Evolutionary conservation across 2,797 vertebrate genomes (phyloP).

Genomic region (Neosilurus mollespiculum): DNA sequence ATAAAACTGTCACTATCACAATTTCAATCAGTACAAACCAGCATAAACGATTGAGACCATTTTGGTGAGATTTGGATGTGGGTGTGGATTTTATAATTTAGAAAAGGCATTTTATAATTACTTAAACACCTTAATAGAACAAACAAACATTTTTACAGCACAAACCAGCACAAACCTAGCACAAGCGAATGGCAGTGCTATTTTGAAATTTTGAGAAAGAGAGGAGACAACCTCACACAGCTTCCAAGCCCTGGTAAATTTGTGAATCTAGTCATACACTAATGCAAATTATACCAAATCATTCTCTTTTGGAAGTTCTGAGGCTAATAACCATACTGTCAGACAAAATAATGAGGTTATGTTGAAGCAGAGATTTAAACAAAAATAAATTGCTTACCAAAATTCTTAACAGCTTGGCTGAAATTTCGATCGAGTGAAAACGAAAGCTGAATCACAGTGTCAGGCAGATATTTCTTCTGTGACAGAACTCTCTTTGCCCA

Average conservation of each 20-base stretch:
- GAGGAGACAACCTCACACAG: too few species aligned
- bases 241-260: background rate
- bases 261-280: background rate
- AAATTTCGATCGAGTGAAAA: slow-evolving; percentile 45
- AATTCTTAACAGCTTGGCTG: slow-evolving; percentile 33
- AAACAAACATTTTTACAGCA: too few species aligned
- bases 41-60: too few species aligned
- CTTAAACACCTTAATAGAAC: too few species aligned
- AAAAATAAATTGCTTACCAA: slow-evolving; percentile 42
- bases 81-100: too few species aligned
- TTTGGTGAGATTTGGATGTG: too few species aligned
- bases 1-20: too few species aligned
- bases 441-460: slow-evolving; percentile 50
- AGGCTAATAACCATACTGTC: background rate
- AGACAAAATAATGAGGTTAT: background rate
- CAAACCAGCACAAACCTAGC: too few species aligned
- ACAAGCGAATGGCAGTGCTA: too few species aligned
- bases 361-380: background rate
- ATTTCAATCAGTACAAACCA: too few species aligned
- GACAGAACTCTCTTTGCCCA: slow-evolving; percentile 49
- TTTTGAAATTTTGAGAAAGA: too few species aligned
- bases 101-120: too few species aligned
- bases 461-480: slow-evolving; percentile 48
- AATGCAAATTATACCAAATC: slow-evolving; percentile 5
- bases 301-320: background rate